Evolutionary conservation across 2,888 invertebrate genomes (phyloP), one percentile per base, ranked within the genome.

Genomic region (Campaea margaritaria): DNA sequence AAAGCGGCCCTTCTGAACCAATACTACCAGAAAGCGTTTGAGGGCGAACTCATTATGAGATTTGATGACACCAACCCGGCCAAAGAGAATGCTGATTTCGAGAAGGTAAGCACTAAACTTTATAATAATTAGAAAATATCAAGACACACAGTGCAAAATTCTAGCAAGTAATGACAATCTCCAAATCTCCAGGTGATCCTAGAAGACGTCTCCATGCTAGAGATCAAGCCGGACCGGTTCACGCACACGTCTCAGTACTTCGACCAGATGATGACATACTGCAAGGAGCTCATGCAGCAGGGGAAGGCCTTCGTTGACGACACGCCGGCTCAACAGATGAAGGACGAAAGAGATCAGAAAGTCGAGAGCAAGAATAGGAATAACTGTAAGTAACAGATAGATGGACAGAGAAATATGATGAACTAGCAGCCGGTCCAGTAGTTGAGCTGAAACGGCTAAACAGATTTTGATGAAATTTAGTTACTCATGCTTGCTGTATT

Each of bases 1-100:
- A 99, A 99, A 87, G 99, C 99, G 8, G 99, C 99, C 14, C 93
- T 99, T 0, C 93, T 99, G 12, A 99, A 99, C 90, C 99, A 99
- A 83, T 97, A 99, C 89, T 99, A 99, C 80, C 98, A 98, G 69
- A 94, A 96, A 75, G 94, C 95, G 0, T 99, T 99, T 86, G 93
- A 99, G 77, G 99, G 99, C 0, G 96, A 96, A 81, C 94, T 99
- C 0, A 96, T 99, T 64, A 98, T 99, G 98, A 94, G 99, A 68
- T 99, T 99, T 85, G 99, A 99, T 89, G 99, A 99, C 84, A 99
- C 99, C 5, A 99, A 99, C 91, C 99, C 99, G 4, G 99, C 99
- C 12, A 99, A 99, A 83, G 99, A 99, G 82, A 97, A 98, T 75
- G 96, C 96, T 0, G 97, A 99, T 70, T 99, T 98, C 91, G 99